Conservation (phyloP, 2,113 vertebrate species). For the Picathartes gymnocephalus region DNA sequence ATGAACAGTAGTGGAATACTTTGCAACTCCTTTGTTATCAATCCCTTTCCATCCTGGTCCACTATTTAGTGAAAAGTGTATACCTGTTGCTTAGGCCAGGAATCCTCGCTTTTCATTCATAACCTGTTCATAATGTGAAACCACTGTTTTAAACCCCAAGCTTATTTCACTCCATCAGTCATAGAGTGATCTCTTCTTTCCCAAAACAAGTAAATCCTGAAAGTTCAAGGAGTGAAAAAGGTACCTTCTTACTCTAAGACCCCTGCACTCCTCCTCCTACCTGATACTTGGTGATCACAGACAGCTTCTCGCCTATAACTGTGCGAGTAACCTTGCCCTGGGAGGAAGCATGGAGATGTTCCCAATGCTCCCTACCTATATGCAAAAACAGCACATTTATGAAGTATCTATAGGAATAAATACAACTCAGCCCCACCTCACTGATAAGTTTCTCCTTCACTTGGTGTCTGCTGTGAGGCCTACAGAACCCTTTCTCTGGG, state of each 20-base stretch:
- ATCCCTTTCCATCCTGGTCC: neutral
- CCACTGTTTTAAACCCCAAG: neutral
- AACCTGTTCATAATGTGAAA: neutral
- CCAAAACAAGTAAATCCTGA: neutral
- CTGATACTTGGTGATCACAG: neutral
- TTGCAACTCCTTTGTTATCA: neutral
- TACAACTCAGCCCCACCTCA: neutral
- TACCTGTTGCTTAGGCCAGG: neutral
- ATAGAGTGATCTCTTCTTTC: neutral
- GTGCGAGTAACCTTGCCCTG: neutral
- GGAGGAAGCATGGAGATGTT: neutral
- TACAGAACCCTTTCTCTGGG: neutral
- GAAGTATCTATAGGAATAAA: neutral
- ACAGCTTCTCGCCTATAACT: neutral
- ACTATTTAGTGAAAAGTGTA: neutral
- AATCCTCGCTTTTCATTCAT: neutral
- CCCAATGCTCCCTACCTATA: neutral
- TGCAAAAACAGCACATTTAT: neutral
- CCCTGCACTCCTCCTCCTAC: neutral
- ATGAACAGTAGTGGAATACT: neutral
- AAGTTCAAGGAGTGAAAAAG: neutral
- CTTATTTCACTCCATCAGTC: neutral
- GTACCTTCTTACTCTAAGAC: neutral
- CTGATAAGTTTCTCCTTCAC: rapidly evolving
- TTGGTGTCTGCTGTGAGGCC: neutral